phyloP scores from a whole-genome alignment of 2,888 invertebrate species.

The Parnassius orleans region DNA sequence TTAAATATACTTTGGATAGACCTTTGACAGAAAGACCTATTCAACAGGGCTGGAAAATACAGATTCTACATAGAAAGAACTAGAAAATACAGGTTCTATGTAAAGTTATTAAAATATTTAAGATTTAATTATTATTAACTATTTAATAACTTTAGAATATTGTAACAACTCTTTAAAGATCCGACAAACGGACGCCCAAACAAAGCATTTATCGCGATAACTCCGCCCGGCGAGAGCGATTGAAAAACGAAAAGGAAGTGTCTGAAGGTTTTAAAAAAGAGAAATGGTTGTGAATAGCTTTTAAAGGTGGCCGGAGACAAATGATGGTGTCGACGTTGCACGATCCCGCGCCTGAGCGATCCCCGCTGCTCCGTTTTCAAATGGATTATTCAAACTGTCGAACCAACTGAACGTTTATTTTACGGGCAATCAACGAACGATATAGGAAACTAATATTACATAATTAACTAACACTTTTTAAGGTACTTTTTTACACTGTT shows the following conservation, averaged over 20 bases:
- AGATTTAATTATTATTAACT: too few species aligned
- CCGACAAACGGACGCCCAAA: slow-evolving; percentile 43
- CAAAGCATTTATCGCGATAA: slow-evolving; percentile 76
- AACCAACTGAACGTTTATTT: slow-evolving; percentile 34
- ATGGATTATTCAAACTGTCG: slow-evolving; percentile 20
- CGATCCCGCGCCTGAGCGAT: slow-evolving; percentile 53
- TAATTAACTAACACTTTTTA: too few species aligned
- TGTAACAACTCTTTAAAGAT: slow-evolving; percentile 37
- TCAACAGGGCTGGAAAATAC: too few species aligned
- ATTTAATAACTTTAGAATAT: too few species aligned
- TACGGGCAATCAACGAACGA: slow-evolving; percentile 16
- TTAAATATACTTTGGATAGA: too few species aligned
- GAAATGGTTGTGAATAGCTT: slow-evolving; percentile 77
- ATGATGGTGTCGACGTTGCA: slow-evolving; percentile 53
- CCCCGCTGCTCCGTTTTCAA: slow-evolving; percentile 33
- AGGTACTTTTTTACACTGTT: too few species aligned
- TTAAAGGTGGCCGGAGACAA: slow-evolving; percentile 77
- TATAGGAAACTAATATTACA: too few species aligned
- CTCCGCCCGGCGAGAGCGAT: slow-evolving; percentile 63
- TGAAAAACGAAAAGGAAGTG: slow-evolving; percentile 79
- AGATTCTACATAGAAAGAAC: too few species aligned
- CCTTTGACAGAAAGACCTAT: too few species aligned
- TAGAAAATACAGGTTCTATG: neutral
- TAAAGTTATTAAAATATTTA: neutral
- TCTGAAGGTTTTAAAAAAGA: slow-evolving; percentile 80